Percentiles rank a stretch among this genome's conserved stretches.
phyloP scores from a whole-genome alignment of 2,113 vertebrate species.

The Xiphias gladius region DNA sequence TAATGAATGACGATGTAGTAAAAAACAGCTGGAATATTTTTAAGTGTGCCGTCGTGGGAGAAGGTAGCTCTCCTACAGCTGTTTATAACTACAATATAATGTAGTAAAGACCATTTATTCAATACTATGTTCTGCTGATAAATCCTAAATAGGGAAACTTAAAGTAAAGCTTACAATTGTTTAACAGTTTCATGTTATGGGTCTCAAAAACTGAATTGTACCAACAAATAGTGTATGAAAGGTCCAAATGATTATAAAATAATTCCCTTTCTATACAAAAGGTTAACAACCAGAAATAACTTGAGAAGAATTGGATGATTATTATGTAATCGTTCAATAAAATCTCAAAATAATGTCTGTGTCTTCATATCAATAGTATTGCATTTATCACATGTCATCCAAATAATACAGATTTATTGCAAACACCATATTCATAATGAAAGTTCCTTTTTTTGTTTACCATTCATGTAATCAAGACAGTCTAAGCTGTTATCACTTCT shows the following conservation, averaged over 20 bases:
- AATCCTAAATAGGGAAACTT: neutral
- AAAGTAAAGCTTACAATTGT: neutral
- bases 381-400: neutral
- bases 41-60: neutral
- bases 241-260: too few relatives aligned
- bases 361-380: neutral
- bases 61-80: neutral
- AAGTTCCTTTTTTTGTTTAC: neutral
- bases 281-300: too few relatives aligned
- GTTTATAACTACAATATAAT: neutral
- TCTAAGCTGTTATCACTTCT: constrained; percentile 12
- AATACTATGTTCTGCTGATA: neutral
- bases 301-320: neutral
- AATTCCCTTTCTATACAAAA: too few relatives aligned
- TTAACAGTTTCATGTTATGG: too few relatives aligned
- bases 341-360: neutral
- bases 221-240: too few relatives aligned
- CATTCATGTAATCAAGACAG: neutral
- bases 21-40: neutral
- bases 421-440: neutral
- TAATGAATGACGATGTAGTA: neutral
- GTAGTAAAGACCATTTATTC: neutral
- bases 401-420: neutral
- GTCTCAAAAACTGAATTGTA: too few relatives aligned
- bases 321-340: neutral